Base-by-base conservation (phyloP, 1,140 invertebrate genomes). In the Tetramorium parvispinum region DNA sequence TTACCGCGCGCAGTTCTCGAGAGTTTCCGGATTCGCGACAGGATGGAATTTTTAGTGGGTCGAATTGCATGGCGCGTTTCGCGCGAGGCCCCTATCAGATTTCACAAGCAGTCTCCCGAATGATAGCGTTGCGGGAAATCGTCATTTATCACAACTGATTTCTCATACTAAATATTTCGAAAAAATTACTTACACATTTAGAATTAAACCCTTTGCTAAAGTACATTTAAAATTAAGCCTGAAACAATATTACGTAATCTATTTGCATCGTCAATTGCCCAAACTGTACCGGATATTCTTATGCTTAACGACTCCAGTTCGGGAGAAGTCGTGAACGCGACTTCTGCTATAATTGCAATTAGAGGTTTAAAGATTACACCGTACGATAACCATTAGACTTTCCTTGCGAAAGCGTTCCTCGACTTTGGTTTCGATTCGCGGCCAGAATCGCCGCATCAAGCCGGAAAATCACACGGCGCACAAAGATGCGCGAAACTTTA, bases 401-500 rank as follows among this genome's bases (percentile, higher is more conserved):
- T 82, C 40, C 79, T 83, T 83, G 68, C 79, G 79, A 83, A 83
- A 83, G 79, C 79, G 68, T 27, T 46, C 68, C 24, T 27, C 68
- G 53, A 83, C 79, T 83, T 75, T 83, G 79, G 75, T 83, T 85
- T 85, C 73, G 43, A 85, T 78, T 75, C 73, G 73, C 18, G 46
- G 61, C 73, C 76, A 68, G 75, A 86, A 78, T 78, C 85, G 63
- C 75, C 75, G 76, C 88, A 81, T 79, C 78, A 71, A 78, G 85
- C 49, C 79, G 65, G 79, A 89, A 89, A 90, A 90, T 90, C 89
- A 89, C 86, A 87, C 85, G 86, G 85, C 89, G 86, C 86, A 83
- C 89, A 82, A 86, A 89, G 88, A 89, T 90, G 73, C 78, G 75
- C 89, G 66, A 79, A 88, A 86, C 78, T 90, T 92, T 92, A 77